A percentile compares a stretch with the other conserved stretches of the same genome.
Conservation (phyloP, 2,113 vertebrate genomes). For the Phylloscopus whistleri region DNA sequence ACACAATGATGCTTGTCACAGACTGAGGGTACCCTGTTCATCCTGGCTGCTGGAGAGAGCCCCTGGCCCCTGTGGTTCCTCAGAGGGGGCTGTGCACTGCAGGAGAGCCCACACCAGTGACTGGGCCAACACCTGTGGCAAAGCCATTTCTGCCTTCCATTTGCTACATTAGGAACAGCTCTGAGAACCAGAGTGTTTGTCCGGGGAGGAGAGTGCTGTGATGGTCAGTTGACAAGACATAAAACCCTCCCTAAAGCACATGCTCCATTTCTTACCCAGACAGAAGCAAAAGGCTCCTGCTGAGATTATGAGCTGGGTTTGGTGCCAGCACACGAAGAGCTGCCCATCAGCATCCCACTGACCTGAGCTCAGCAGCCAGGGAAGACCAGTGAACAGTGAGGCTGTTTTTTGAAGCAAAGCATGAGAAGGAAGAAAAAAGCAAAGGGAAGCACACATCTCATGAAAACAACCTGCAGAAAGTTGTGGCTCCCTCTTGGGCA, state of each 20-base stretch:
- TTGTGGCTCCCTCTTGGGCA: neutral
- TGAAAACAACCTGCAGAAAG: neutral
- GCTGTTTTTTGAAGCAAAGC: neutral
- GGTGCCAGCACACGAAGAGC: neutral
- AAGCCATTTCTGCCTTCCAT: neutral
- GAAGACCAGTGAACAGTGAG: neutral
- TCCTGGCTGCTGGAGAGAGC: neutral
- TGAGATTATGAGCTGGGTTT: neutral
- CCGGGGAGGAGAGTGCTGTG: neutral
- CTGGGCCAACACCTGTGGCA: rapidly evolving
- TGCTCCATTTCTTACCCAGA: neutral
- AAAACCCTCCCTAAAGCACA: neutral
- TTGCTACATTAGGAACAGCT: neutral
- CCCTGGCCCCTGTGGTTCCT: neutral
- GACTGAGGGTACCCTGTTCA: neutral
- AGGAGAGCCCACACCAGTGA: neutral
- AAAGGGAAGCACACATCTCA: neutral
- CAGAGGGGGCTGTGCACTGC: neutral
- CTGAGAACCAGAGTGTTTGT: neutral
- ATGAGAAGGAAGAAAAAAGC: neutral
- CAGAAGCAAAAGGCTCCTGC: neutral
- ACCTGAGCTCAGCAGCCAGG: neutral
- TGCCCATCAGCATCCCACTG: neutral
- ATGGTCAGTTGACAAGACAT: neutral
- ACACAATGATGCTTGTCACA: rapidly evolving